Evolutionary conservation across 2,888 invertebrate species (phyloP), one percentile per base, ranked within the genome.

Genomic region (Atherix ibis): DNA sequence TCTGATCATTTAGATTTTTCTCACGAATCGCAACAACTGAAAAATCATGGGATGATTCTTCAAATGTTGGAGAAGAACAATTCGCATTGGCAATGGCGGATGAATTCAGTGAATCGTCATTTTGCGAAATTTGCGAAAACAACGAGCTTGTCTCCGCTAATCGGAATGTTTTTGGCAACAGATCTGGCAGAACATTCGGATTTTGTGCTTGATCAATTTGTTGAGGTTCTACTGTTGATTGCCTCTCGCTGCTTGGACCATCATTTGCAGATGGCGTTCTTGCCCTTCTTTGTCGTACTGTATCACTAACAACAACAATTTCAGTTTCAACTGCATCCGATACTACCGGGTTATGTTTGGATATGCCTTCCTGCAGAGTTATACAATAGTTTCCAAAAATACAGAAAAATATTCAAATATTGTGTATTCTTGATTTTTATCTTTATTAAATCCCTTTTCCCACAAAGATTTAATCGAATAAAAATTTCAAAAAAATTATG

Each of bases 1-100:
- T 67, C 12, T 73, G 70, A 50, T 75, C 73, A 2, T 72, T 58
- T 32, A 81, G 73, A 54, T 80, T 78, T 48, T 66, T 71, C 48
- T 72, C 76, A 42, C 67, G 72, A 2, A 81, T 69, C 48, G 72
- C 79, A 10, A 80, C 80, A 43, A 77, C 64, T 44, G 68, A 71
- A 33, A 69, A 68, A 5, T 65, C 9, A 38, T 50, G 29, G 15
- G 12, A 27, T 44, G 48, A 28, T 41, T 36, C 10, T 44, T 40
- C 22, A 8, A 8, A 32, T 29, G 26, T 26, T 9, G 13, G 5
- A 26, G 26, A 13, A n/a, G n/a, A n/a, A n/a, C n/a, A n/a, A n/a
- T n/a, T n/a, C n/a, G n/a, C n/a, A n/a, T n/a, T n/a, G n/a, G n/a
- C n/a, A n/a, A n/a, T n/a, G n/a, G n/a, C n/a, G n/a, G n/a, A n/a